Evolutionary conservation across 2,113 vertebrate genomes (phyloP).

Genomic region (Gobiocypris rarus): DNA sequence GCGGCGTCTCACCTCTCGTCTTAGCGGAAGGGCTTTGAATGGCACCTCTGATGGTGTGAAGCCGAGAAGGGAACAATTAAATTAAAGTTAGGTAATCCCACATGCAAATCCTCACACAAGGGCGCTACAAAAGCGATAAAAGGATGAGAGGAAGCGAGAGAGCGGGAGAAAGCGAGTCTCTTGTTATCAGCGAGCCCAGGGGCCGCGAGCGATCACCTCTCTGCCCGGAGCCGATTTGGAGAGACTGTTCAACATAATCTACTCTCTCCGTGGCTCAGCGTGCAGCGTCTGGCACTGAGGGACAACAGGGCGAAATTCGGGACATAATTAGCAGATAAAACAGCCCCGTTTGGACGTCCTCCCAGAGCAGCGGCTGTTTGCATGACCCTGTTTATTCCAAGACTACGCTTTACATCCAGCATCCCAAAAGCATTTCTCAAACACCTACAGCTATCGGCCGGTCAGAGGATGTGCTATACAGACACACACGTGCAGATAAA

Average conservation of each 20-base stretch:
- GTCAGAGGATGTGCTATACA: slow-evolving; percentile 32
- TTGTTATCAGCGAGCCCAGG: slow-evolving; percentile 29
- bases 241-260: slow-evolving; percentile 50
- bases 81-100: slow-evolving; percentile 55
- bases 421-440: neutral
- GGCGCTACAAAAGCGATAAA: slow-evolving; percentile 16
- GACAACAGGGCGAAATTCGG: slow-evolving; percentile 33
- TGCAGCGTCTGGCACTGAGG: neutral
- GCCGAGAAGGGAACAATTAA: slow-evolving; percentile 50
- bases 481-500: slow-evolving; percentile 16
- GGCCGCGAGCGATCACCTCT: slow-evolving; percentile 43
- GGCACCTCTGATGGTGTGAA: slow-evolving; percentile 22
- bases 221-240: slow-evolving; percentile 43
- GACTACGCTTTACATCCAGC: slow-evolving; percentile 7
- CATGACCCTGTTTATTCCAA: slow-evolving; percentile 34
- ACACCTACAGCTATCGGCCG: neutral
- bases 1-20: neutral
- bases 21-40: slow-evolving; percentile 2
- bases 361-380: slow-evolving; percentile 19
- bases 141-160: slow-evolving; percentile 31
- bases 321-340: slow-evolving; percentile 43
- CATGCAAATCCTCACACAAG: slow-evolving; percentile 50
- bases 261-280: slow-evolving; percentile 10
- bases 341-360: slow-evolving; percentile 23
- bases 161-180: slow-evolving; percentile 9